These are phyloP conservation scores for Clarias pachynema DNA, from an alignment of 2,797 vertebrate species.

Conservation along the genomic window DNA sequence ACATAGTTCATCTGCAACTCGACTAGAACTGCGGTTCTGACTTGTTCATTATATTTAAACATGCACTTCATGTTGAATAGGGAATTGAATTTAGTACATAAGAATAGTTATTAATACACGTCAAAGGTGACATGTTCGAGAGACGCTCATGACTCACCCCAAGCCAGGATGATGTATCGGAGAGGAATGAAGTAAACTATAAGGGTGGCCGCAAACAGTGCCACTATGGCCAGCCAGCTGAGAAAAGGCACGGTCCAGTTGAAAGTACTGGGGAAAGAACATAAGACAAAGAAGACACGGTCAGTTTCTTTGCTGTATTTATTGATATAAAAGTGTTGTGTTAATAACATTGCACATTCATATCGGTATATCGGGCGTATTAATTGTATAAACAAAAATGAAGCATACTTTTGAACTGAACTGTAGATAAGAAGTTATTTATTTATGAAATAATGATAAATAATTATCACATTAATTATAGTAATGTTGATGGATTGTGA, in stretches of 20 bases:
- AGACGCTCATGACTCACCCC: conserved; percentile 83
- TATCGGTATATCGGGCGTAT: background rate
- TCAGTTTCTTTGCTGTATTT: conserved; percentile 16
- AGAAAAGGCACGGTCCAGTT: conserved; percentile 99
- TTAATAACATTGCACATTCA: conserved; percentile 3
- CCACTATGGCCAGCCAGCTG: conserved; percentile 93
- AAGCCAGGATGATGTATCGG: conserved; percentile 92
- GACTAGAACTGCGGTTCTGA: background rate
- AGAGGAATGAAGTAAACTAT: conserved; percentile 93
- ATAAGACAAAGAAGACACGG: background rate
- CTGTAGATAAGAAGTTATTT: too few species aligned
- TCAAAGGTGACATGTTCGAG: background rate
- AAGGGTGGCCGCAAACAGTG: conserved; percentile 83
- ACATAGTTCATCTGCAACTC: conserved; percentile 18
- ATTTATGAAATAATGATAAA: background rate
- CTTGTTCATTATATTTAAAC: conserved; percentile 1
- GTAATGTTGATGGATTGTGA: background rate
- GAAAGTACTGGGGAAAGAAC: conserved; percentile 81
- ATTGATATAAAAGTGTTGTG: background rate
- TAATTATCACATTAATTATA: background rate
- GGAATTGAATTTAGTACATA: background rate
- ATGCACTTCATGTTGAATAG: background rate
- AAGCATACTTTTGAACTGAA: background rate
- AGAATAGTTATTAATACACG: background rate
- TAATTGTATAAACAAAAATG: background rate